A percentile compares a stretch with the other conserved stretches of the same genome.
Conservation (phyloP, 2,888 invertebrate genomes). For the Nymphalis urticae region DNA sequence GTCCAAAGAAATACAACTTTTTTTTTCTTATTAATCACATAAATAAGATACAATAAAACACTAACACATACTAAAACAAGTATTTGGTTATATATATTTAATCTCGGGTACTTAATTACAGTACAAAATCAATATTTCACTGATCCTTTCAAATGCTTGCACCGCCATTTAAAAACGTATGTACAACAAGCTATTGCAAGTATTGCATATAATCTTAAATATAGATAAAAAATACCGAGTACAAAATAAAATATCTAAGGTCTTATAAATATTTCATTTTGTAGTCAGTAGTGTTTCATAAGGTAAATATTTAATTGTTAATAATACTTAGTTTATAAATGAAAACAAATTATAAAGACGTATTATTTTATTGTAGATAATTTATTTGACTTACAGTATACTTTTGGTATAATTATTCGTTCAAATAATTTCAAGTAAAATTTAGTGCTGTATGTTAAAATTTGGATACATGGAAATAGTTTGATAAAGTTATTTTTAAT, state of each 20-base stretch:
- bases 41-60: background rate
- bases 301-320: too few species aligned
- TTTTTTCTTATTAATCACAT: conserved; percentile 1
- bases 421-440: too few species aligned
- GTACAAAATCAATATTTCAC: conserved; percentile 17
- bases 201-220: background rate
- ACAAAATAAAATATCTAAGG: background rate
- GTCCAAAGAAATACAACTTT: background rate
- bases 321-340: too few species aligned
- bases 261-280: too few species aligned
- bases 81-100: background rate
- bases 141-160: conserved; percentile 19
- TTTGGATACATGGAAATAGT: background rate
- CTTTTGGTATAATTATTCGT: too few species aligned
- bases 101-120: conserved; percentile 5
- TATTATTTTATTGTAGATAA: too few species aligned
- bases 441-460: background rate
- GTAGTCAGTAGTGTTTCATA: too few species aligned
- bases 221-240: too few species aligned
- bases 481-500: background rate
- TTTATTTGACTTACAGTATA: too few species aligned
- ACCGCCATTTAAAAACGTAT: conserved; percentile 25
- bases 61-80: background rate
- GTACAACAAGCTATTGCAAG: background rate
- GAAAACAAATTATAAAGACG: too few species aligned